A percentile compares a stretch with the other conserved stretches of the same genome.
Evolutionary conservation across 2,888 invertebrate species (phyloP).

Genomic region (Eucera pruinosa): DNA sequence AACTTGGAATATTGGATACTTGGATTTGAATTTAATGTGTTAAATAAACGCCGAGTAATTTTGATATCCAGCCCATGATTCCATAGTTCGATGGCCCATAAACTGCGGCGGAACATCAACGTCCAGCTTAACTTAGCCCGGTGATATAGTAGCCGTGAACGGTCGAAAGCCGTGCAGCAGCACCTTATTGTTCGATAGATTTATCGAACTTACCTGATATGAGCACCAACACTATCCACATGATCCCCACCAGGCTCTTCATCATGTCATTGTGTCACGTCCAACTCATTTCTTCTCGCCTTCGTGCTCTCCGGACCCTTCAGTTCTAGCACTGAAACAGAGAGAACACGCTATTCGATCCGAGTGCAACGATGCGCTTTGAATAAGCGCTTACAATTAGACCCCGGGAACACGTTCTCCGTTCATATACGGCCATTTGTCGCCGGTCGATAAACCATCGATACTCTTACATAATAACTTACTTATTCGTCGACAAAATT

Average conservation of each 20-base stretch:
- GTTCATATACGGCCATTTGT: conserved; percentile 18
- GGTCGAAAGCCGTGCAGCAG: conserved; percentile 1
- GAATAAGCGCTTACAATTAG: conserved; percentile 40
- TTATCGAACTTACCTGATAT: conserved; percentile 85
- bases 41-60: conserved; percentile 12
- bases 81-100: not conserved
- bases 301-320: conserved; percentile 74
- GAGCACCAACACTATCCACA: conserved; percentile 87
- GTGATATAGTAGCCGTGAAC: conserved; percentile 21
- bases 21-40: too few species aligned
- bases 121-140: not conserved
- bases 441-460: conserved; percentile 3
- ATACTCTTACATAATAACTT: too few species aligned
- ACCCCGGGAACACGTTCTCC: conserved; percentile 13
- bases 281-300: conserved; percentile 84
- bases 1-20: too few species aligned
- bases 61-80: not conserved
- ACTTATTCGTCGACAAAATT: too few species aligned
- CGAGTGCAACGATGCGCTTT: conserved; percentile 36
- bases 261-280: conserved; percentile 86
- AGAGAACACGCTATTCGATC: conserved; percentile 37
- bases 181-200: conserved; percentile 53
- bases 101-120: conserved; percentile 17
- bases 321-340: conserved; percentile 74
- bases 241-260: conserved; percentile 87